phyloP scores from a whole-genome alignment of 1,140 invertebrate species.

The Phymastichus coffea region DNA sequence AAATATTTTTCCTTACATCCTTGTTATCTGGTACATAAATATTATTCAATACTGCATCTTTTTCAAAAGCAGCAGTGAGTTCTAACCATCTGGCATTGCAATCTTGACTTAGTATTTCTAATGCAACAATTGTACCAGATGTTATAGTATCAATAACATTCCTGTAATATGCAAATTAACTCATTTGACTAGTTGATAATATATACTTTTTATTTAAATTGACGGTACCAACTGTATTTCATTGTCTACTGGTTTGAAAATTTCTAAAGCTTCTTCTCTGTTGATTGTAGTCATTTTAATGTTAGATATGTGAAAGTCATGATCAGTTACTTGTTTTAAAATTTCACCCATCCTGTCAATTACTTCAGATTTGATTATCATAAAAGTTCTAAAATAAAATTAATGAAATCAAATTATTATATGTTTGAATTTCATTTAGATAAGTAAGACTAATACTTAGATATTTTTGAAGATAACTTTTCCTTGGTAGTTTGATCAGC shows the following conservation, averaged over 20 bases:
- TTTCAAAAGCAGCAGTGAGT: conserved; percentile 71
- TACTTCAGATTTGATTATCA: conserved; percentile 72
- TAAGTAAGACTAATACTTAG: conserved; percentile 58
- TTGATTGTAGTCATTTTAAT: conserved; percentile 70
- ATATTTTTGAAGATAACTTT: conserved; percentile 60
- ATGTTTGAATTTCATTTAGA: not conserved
- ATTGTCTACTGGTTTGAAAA: conserved; percentile 62
- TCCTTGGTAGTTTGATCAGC: conserved; percentile 68
- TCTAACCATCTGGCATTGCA: conserved; percentile 63
- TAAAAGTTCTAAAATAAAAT: conserved; percentile 67
- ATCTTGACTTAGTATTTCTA: conserved; percentile 77
- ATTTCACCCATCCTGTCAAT: conserved; percentile 74
- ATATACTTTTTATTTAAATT: conserved; percentile 13
- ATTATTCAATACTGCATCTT: conserved; percentile 69
- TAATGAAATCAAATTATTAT: conserved; percentile 20
- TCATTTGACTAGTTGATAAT: no score
- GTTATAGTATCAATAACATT: conserved; percentile 65
- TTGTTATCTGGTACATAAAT: conserved; percentile 67
- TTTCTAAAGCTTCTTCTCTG: conserved; percentile 61
- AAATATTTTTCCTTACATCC: conserved; percentile 55
- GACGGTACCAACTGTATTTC: conserved; percentile 61
- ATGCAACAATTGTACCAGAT: conserved; percentile 69
- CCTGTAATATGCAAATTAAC: conserved; percentile 38
- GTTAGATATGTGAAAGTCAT: conserved; percentile 70
- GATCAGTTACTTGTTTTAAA: conserved; percentile 64